Base-by-base conservation (phyloP, 2,113 vertebrate species). In the Cricetomys ansorgei region DNA sequence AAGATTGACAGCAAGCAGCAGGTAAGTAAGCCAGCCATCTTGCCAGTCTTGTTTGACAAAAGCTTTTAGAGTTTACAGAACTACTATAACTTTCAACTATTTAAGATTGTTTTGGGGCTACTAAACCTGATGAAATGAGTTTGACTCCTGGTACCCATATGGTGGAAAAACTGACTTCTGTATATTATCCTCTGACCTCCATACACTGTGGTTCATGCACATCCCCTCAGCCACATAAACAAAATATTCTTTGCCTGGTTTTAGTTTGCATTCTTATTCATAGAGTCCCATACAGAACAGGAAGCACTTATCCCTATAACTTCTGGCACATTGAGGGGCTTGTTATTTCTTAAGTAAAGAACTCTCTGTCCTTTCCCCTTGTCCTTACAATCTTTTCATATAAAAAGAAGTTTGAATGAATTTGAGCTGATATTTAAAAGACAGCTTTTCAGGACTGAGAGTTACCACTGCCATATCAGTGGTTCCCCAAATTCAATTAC, bases 381-480 rank as follows among this genome's bases (percentile, higher is more conserved):
- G 9, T 45, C 67, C 34, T 96, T 89, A 79, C 5, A 94, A 92
- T 91, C 23, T 45, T 8, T 29, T 95, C 72, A 95, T 92, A 88
- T 67, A 92, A 92, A 96, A 92, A 92, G 11, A 77, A 94, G 81
- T 77, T 88, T 85, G 62, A 92, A 96, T 11, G 92, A 25, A 81
- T 69, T 40, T 40, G 70, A 16, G 29, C 13, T 81, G 34, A 70
- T 29, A 90, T 43, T 72, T 73, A 93, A 55, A 95, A 94, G 77
- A 91, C 3, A 94, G 57, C 40, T 83, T 96, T 89, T 89, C 59
- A 92, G 40, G 73, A 13, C 19, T 93, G 17, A 95, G 64, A 67
- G 81, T 86, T n/a, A 95, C 72, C 65, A 23, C 92, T 75, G 43
- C 11, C 70, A 50, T 37, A 90, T 57, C 53, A 11, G 27, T 43